Evolutionary conservation across 2,797 vertebrate genomes (phyloP).

Genomic region (Myiothlypis coronata): DNA sequence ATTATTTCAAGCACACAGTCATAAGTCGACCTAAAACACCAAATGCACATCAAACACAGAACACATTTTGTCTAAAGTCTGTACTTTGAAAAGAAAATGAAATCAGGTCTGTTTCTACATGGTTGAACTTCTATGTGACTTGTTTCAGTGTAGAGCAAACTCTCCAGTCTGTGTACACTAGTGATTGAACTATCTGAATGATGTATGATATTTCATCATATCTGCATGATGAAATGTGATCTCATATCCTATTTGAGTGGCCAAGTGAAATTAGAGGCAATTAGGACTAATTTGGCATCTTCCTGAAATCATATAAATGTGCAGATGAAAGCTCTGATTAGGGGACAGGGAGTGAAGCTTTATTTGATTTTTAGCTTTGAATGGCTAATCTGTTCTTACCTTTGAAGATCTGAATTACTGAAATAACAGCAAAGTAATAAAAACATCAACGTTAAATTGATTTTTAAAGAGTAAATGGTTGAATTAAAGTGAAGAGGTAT

Average conservation of each 20-base stretch:
- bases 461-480: conserved; percentile 25
- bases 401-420: conserved; percentile 39
- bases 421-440: conserved; percentile 37
- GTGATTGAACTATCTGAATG: conserved; percentile 9
- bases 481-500: neutral
- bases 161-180: neutral
- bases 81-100: neutral
- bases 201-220: neutral
- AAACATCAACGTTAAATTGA: conserved; percentile 24
- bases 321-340: conserved; percentile 41
- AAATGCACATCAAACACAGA: neutral
- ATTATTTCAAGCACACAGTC: neutral
- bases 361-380: conserved; percentile 34
- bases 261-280: conserved; percentile 45
- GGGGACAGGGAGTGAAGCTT: neutral
- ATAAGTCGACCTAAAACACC: neutral
- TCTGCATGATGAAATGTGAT: conserved; percentile 16
- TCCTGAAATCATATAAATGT: conserved; percentile 18
- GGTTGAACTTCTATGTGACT: neutral
- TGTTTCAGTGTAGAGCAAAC: neutral
- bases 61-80: neutral
- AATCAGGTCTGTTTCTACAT: neutral
- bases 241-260: conserved; percentile 37
- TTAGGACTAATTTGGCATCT: conserved; percentile 36
- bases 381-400: conserved; percentile 23